Percentiles rank a stretch among this genome's conserved stretches.
Evolutionary conservation across 2,113 vertebrate genomes (phyloP).

Genomic region (Cryptotis parvus): DNA sequence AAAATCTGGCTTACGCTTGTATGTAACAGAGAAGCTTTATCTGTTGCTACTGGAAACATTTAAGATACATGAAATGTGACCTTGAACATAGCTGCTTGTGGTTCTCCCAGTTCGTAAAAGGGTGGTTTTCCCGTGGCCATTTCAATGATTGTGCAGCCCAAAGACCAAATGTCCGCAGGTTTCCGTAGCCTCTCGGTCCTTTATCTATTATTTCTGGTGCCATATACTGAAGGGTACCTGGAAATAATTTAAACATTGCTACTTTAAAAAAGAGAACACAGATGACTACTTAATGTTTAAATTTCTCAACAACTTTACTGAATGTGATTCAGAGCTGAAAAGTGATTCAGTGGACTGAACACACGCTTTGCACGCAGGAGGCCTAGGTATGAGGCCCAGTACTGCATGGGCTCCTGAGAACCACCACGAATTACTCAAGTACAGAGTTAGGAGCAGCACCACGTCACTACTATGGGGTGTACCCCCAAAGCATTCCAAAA

Average conservation of each 20-base stretch:
- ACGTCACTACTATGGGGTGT: too few relatives aligned
- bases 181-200: constrained; percentile 97
- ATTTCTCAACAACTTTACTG: constrained; percentile 2
- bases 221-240: constrained; percentile 99
- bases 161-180: constrained; percentile 98
- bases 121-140: constrained; percentile 99
- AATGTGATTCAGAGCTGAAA: too few relatives aligned
- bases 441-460: too few relatives aligned
- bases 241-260: constrained; percentile 70
- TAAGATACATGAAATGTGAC: constrained; percentile 82
- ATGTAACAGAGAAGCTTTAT: not conserved
- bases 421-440: too few relatives aligned
- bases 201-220: constrained; percentile 99
- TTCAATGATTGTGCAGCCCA: constrained; percentile 99
- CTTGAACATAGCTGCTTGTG: constrained; percentile 99
- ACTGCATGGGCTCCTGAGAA: too few relatives aligned
- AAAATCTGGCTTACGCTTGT: not conserved
- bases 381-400: too few relatives aligned
- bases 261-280: constrained; percentile 29
- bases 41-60: not conserved
- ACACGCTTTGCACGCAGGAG: too few relatives aligned
- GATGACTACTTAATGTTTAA: not conserved
- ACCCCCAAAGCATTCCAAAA: too few relatives aligned
- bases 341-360: too few relatives aligned
- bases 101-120: constrained; percentile 98